Evolutionary conservation across 1,140 invertebrate genomes (phyloP).

Genomic region (Drosophila truncata): DNA sequence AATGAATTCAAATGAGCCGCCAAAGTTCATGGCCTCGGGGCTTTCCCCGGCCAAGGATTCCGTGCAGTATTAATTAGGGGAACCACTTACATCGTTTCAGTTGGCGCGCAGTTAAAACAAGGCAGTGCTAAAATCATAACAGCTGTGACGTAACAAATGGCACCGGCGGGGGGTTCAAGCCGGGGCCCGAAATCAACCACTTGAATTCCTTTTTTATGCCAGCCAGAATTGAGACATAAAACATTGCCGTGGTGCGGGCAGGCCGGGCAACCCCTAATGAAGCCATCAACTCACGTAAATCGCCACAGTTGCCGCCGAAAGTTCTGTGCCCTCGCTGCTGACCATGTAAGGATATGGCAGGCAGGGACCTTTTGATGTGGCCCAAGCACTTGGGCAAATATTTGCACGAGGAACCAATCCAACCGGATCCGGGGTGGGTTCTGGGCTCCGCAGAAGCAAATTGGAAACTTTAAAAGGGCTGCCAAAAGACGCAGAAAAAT

Average conservation of each 20-base stretch:
- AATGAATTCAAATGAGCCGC: constrained; percentile 75
- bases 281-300: constrained; percentile 71
- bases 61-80: constrained; percentile 71
- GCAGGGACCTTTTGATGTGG: constrained; percentile 67
- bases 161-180: constrained; percentile 46
- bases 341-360: constrained; percentile 66
- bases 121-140: constrained; percentile 69
- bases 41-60: constrained; percentile 38
- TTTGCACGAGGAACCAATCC: constrained; percentile 58
- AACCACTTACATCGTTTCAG: constrained; percentile 64
- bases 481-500: constrained; percentile 60
- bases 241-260: constrained; percentile 39
- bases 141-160: constrained; percentile 79
- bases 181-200: constrained; percentile 61
- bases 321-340: constrained; percentile 60
- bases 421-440: constrained; percentile 19
- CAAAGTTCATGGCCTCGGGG: constrained; percentile 43
- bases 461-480: constrained; percentile 44
- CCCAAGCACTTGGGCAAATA: constrained; percentile 74
- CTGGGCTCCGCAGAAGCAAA: constrained; percentile 24
- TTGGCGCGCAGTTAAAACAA: constrained; percentile 52
- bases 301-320: constrained; percentile 58
- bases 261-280: constrained; percentile 74
- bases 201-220: constrained; percentile 70
- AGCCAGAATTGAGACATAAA: constrained; percentile 77